phyloP scores from a whole-genome alignment of 2,113 vertebrate genomes.

The Elaphurus davidianus region DNA sequence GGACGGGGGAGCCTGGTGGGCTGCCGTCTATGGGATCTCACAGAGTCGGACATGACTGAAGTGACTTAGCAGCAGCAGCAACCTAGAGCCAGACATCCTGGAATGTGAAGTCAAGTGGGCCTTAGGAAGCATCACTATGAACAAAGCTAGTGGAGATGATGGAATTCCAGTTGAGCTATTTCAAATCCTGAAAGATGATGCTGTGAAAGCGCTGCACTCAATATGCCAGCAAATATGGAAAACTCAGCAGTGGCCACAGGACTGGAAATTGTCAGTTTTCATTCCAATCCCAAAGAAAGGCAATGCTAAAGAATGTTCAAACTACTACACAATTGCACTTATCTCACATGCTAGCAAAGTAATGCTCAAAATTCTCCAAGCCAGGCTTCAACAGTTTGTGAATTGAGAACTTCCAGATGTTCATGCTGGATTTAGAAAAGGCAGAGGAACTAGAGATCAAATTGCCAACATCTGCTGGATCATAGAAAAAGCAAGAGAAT shows the following conservation, averaged over 20 bases:
- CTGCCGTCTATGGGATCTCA: accelerated
- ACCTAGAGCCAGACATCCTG: background rate
- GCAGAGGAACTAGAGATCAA: background rate
- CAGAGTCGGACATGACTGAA: accelerated
- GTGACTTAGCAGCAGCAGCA: accelerated
- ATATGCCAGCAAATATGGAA: background rate
- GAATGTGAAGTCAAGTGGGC: background rate
- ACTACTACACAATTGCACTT: background rate
- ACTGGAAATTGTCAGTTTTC: background rate
- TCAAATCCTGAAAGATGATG: background rate
- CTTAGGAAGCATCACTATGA: background rate
- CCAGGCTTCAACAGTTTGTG: background rate
- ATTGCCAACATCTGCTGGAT: background rate
- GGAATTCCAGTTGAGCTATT: background rate
- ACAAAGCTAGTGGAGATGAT: background rate
- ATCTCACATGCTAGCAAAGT: background rate
- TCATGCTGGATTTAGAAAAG: background rate
- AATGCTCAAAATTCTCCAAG: background rate
- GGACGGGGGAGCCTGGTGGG: accelerated
- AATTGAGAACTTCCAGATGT: background rate
- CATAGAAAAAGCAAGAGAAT: background rate
- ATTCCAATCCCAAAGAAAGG: background rate
- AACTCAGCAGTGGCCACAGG: background rate
- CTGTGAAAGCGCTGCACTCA: background rate
- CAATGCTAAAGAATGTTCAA: background rate